phyloP scores from a whole-genome alignment of 2,888 invertebrate species.

The Cancer borealis region DNA sequence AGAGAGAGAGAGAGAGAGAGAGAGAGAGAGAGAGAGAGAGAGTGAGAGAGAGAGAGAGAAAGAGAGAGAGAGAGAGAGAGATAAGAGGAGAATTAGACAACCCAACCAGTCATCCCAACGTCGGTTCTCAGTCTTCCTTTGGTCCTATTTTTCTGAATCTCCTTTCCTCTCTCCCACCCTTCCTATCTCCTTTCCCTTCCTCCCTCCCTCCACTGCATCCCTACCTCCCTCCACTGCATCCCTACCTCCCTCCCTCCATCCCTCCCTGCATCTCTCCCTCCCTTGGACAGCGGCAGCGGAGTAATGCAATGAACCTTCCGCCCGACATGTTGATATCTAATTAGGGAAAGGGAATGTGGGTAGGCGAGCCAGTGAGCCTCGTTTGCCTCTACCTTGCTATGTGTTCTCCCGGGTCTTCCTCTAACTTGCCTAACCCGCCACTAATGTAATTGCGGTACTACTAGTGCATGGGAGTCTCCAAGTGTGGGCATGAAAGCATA shows the following conservation, averaged over 20 bases:
- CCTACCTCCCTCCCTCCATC: background rate
- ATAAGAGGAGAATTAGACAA: background rate
- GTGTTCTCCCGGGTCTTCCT: background rate
- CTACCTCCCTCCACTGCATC: background rate
- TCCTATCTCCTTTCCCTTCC: background rate
- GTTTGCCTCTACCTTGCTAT: background rate
- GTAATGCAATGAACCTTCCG: background rate
- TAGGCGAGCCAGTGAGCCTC: background rate
- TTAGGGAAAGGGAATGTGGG: background rate
- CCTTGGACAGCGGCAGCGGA: background rate
- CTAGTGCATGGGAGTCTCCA: no score
- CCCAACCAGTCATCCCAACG: background rate
- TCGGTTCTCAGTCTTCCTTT: background rate
- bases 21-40: constrained; percentile 13
- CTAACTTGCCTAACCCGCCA: background rate
- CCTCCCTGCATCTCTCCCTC: background rate
- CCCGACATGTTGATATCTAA: background rate
- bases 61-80: background rate
- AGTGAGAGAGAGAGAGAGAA: background rate
- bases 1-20: constrained; percentile 7
- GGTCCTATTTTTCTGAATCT: background rate
- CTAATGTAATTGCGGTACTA: background rate
- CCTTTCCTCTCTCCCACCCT: background rate
- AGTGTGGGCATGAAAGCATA: no score
- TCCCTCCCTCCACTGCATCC: background rate